Conservation (phyloP, 2,888 invertebrate species). For the Tinea semifulvella region DNA sequence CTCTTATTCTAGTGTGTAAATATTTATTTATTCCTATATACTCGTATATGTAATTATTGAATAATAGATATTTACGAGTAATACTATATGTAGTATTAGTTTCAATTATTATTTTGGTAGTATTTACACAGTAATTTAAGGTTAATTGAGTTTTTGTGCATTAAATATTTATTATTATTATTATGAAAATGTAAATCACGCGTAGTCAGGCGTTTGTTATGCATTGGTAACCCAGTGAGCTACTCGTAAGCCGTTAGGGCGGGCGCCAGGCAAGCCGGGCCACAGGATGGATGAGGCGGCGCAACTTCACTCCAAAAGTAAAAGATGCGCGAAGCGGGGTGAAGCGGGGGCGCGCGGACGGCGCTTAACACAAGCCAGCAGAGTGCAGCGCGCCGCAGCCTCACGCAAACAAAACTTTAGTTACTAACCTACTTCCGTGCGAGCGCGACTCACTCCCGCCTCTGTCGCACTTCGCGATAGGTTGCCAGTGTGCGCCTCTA, state of each 20-base stretch:
- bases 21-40: too few species aligned
- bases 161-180: too few species aligned
- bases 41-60: too few species aligned
- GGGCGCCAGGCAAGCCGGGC: neutral
- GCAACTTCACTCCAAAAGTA: slow-evolving; percentile 40
- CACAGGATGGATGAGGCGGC: slow-evolving; percentile 33
- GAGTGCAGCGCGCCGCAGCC: slow-evolving; percentile 60
- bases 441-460: slow-evolving; percentile 56
- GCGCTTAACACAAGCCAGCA: slow-evolving; percentile 24
- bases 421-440: slow-evolving; percentile 67
- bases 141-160: too few species aligned
- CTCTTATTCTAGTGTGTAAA: too few species aligned
- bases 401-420: slow-evolving; percentile 68
- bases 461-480: slow-evolving; percentile 28
- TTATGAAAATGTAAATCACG: too few species aligned
- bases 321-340: slow-evolving; percentile 41
- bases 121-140: too few species aligned
- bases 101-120: too few species aligned
- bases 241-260: neutral
- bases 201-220: neutral
- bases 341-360: slow-evolving; percentile 31
- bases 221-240: slow-evolving; percentile 4
- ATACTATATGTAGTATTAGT: too few species aligned
- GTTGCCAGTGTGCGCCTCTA: slow-evolving; percentile 9
- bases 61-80: too few species aligned